Conservation (phyloP, 1,140 invertebrate species). For the Cyphomyrmex costatus region DNA sequence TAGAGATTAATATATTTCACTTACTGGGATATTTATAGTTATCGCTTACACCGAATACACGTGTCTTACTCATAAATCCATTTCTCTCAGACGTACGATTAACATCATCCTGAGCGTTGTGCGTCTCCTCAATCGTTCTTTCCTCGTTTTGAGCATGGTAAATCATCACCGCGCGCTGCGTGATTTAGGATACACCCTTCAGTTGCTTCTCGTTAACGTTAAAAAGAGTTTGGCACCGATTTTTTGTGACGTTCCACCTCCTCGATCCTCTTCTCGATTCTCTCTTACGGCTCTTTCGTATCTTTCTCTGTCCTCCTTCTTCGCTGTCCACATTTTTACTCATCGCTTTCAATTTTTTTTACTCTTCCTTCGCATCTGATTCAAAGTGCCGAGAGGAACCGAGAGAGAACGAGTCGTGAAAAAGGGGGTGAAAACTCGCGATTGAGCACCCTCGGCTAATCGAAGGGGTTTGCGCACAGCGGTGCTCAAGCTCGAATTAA, state of each 20-base stretch:
- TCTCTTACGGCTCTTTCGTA: not conserved
- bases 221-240: slow-evolving; percentile 68
- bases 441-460: slow-evolving; percentile 62
- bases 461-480: slow-evolving; percentile 43
- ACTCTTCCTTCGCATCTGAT: not conserved
- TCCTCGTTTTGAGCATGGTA: slow-evolving; percentile 38
- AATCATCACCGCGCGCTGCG: slow-evolving; percentile 12
- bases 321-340: not conserved
- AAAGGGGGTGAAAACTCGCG: slow-evolving; percentile 58
- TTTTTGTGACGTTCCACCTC: slow-evolving; percentile 43
- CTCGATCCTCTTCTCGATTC: slow-evolving; percentile 23
- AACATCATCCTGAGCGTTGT: slow-evolving; percentile 51
- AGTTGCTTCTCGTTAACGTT: slow-evolving; percentile 48
- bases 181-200: slow-evolving; percentile 58
- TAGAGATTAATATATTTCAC: slow-evolving; percentile 57
- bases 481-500: slow-evolving; percentile 57
- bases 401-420: slow-evolving; percentile 53
- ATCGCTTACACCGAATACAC: slow-evolving; percentile 29
- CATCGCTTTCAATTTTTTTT: not conserved
- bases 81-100: slow-evolving; percentile 54
- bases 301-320: slow-evolving; percentile 8
- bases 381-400: slow-evolving; percentile 1
- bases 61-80: slow-evolving; percentile 25
- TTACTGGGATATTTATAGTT: slow-evolving; percentile 56
- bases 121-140: slow-evolving; percentile 29